Base-by-base conservation (phyloP, 2,797 vertebrate species). In the Delichon dasypus region DNA sequence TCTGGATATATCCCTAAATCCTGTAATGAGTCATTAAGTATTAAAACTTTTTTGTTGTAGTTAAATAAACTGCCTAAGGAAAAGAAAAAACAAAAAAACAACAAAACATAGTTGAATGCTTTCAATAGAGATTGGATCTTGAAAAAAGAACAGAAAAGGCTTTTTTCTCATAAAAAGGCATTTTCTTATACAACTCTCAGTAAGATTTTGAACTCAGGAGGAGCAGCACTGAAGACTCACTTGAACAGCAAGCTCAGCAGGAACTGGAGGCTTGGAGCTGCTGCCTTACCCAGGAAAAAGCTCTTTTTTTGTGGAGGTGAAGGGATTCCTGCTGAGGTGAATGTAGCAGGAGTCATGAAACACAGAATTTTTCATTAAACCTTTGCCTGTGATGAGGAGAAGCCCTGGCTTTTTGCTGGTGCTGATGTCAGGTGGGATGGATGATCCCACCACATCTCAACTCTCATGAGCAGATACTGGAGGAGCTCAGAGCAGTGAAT, bases 21-120 rank as follows among this genome's bases (percentile, higher is more conserved):
- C 30, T 68, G n/a, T 66, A 78, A 81, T 81, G 79, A 89, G 11
- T 83, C 65, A 94, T 71, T 53, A 51, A 61, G 34, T 75, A 45
- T 50, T 30, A 83, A 79, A 76, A 48, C 21, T 44, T 74, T 64
- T 74, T 65, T 34, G 29, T 82, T 80, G 16, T 51, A 51, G 47
- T 81, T 68, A 80, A 80, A 80, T 70, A 77, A 74, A 91, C 85
- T 80, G 7, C 42, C 21, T 50, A 75, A 77, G 83, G 29, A 82
- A 85, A 70, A 70, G 72, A 26, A n/a, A 45, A 45, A 45, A 45
- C 11, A 11, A 38, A 38, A 38, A 38, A 38, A 5, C 38, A 38
- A 44, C 15, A 7, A 61, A 94, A 44, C 58, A 14, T 18, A 55
- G 6, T 25, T 73, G 22, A 58, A 58, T 40, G 8, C 8, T 83